phyloP scores from a whole-genome alignment of 2,113 vertebrate genomes.

The Pipra filicauda region DNA sequence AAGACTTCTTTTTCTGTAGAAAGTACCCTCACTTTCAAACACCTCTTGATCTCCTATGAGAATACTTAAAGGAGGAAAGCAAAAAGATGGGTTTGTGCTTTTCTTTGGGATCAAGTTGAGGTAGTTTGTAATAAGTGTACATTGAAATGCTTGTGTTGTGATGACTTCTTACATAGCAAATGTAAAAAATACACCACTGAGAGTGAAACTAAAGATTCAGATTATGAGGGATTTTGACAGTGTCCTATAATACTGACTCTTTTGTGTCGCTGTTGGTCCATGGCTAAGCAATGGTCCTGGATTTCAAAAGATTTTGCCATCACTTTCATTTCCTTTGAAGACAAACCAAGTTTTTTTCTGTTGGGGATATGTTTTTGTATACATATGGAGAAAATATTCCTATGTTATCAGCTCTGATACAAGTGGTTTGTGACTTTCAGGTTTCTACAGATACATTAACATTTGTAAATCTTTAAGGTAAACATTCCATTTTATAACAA shows the following conservation, averaged over 20 bases:
- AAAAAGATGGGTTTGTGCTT: not conserved
- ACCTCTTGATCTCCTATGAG: not conserved
- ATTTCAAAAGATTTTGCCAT: not conserved
- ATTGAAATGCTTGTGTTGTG: not conserved
- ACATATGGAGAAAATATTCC: not conserved
- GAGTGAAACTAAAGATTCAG: not conserved
- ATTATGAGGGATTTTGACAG: not conserved
- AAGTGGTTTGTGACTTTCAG: not conserved
- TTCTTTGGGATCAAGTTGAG: not conserved
- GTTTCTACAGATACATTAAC: constrained; percentile 35
- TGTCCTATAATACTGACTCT: not conserved
- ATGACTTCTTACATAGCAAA: not conserved
- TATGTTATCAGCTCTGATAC: not conserved
- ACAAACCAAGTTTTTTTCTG: not conserved
- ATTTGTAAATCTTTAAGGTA: constrained; percentile 36
- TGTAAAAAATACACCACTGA: not conserved
- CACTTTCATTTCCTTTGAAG: not conserved
- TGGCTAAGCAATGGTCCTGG: not conserved
- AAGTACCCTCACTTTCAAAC: not conserved
- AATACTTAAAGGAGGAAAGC: not conserved
- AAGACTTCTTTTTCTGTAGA: not conserved
- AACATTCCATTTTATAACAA: not conserved
- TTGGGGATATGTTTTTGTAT: not conserved
- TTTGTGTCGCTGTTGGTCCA: not conserved
- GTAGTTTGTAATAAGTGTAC: not conserved